Evolutionary conservation across 2,888 invertebrate genomes (phyloP).

Genomic region (Osmoderma eremita): DNA sequence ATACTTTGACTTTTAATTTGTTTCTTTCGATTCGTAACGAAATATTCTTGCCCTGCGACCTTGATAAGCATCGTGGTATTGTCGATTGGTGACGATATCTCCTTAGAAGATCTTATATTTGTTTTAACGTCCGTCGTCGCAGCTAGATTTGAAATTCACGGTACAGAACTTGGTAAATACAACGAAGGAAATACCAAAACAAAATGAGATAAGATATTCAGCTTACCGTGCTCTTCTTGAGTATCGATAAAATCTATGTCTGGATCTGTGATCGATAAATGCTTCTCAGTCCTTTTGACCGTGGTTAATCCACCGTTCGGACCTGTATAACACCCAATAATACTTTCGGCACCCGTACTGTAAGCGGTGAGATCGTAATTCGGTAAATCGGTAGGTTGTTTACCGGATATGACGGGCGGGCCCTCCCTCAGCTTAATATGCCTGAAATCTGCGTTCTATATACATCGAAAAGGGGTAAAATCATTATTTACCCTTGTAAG

Average conservation of each 20-base stretch:
- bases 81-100: slow-evolving; percentile 51
- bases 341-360: slow-evolving; percentile 66
- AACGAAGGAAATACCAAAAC: no score
- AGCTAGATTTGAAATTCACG: no score
- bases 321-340: slow-evolving; percentile 81
- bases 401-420: slow-evolving; percentile 75
- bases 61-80: slow-evolving; percentile 63
- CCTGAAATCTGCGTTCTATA: slow-evolving; percentile 48
- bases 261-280: slow-evolving; percentile 73
- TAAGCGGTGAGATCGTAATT: slow-evolving; percentile 67
- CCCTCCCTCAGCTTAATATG: slow-evolving; percentile 61
- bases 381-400: slow-evolving; percentile 78
- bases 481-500: slow-evolving; percentile 70
- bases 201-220: background rate
- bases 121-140: no score
- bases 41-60: slow-evolving; percentile 63
- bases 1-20: slow-evolving; percentile 61
- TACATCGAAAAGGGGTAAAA: background rate
- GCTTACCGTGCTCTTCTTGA: slow-evolving; percentile 58
- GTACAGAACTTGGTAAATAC: no score
- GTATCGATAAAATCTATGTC: slow-evolving; percentile 80
- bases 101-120: background rate
- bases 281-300: slow-evolving; percentile 74
- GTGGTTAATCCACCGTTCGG: slow-evolving; percentile 84
- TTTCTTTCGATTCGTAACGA: slow-evolving; percentile 61